Percentiles rank a stretch among this genome's conserved stretches.
Conservation (phyloP, 2,888 invertebrate genomes). For the Sericinus montela region DNA sequence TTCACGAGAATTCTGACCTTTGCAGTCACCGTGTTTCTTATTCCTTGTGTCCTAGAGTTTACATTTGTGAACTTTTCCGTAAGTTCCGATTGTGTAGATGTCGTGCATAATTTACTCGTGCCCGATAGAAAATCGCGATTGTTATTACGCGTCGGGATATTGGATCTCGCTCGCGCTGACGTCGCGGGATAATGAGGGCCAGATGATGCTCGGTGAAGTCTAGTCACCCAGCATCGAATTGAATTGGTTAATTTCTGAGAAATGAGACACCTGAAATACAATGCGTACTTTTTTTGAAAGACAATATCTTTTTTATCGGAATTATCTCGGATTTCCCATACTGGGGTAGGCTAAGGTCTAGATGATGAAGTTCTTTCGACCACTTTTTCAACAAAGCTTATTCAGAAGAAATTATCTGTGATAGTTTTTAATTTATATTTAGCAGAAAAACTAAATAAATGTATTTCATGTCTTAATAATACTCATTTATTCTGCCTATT, state of each 20-base stretch:
- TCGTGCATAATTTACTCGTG: slow-evolving; percentile 76
- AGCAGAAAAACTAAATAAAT: too few relatives aligned
- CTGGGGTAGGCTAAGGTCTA: too few relatives aligned
- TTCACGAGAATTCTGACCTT: slow-evolving; percentile 31
- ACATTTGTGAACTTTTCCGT: background rate
- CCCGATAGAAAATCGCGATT: slow-evolving; percentile 71
- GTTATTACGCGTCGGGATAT: slow-evolving; percentile 76
- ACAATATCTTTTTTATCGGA: too few relatives aligned
- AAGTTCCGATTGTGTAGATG: slow-evolving; percentile 24
- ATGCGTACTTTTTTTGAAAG: too few relatives aligned
- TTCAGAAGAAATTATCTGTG: too few relatives aligned
- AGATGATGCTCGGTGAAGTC: slow-evolving; percentile 19
- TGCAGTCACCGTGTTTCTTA: background rate
- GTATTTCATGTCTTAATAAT: too few relatives aligned
- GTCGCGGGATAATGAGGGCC: slow-evolving; percentile 48
- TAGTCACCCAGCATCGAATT: slow-evolving; percentile 1
- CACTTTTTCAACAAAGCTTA: too few relatives aligned
- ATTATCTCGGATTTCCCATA: too few relatives aligned
- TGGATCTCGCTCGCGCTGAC: slow-evolving; percentile 64
- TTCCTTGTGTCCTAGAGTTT: background rate
- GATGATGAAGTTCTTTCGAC: too few relatives aligned
- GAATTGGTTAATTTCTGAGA: background rate
- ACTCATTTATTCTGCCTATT: too few relatives aligned
- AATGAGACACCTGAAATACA: background rate
- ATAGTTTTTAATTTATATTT: too few relatives aligned